A percentile compares a stretch with the other conserved stretches of the same genome.
Evolutionary conservation across 2,888 invertebrate species (phyloP).

Genomic region (Buathra laborator): DNA sequence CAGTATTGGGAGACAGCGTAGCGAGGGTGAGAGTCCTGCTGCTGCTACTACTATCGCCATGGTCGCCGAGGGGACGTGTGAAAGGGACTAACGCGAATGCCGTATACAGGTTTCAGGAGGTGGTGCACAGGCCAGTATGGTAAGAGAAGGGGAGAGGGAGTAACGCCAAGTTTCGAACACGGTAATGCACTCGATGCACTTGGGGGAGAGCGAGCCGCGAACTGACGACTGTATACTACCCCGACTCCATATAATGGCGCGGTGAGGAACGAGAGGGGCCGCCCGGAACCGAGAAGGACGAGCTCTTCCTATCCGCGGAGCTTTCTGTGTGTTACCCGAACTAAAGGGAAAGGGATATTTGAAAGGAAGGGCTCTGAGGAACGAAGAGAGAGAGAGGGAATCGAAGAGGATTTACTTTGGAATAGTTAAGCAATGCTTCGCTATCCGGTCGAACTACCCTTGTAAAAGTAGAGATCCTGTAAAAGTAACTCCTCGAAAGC

Average conservation of each 20-base stretch:
- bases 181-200: conserved; percentile 81
- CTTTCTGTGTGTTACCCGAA: conserved; percentile 12
- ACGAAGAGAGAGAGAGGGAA: conserved; percentile 56
- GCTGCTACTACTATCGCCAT: background rate
- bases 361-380: conserved; percentile 63
- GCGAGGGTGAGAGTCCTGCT: conserved; percentile 30
- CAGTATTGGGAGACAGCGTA: conserved; percentile 25
- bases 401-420: conserved; percentile 76
- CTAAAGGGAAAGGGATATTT: conserved; percentile 18
- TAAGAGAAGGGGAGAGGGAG: conserved; percentile 63
- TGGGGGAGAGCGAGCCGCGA: conserved; percentile 61
- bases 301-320: conserved; percentile 43
- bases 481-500: conserved; percentile 53
- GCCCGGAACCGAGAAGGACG: conserved; percentile 30
- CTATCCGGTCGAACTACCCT: conserved; percentile 68
- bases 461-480: conserved; percentile 36
- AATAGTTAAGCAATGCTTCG: conserved; percentile 77
- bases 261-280: conserved; percentile 11
- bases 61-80: conserved; percentile 21
- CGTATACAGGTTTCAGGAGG: conserved; percentile 16
- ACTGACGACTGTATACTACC: conserved; percentile 61
- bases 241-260: conserved; percentile 22
- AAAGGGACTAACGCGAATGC: conserved; percentile 38
- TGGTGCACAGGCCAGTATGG: conserved; percentile 6
- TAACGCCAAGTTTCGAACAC: conserved; percentile 80